Evolutionary conservation across 1,140 invertebrate species (phyloP).

Genomic region (Yoshiicerus persimilis): DNA sequence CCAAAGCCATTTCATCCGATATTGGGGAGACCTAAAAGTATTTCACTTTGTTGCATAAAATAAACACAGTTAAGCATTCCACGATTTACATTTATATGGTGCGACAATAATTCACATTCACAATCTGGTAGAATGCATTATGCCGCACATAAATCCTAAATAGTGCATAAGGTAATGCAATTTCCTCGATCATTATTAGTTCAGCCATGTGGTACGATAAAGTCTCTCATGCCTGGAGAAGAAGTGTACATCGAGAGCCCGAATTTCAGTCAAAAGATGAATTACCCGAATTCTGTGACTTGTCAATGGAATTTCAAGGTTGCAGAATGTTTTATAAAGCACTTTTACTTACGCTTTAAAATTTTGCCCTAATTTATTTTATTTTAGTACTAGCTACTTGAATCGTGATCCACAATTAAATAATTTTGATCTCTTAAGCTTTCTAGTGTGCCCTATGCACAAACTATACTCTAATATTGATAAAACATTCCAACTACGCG

Average conservation of each 20-base stretch:
- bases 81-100: background rate
- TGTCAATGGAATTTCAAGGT: constrained; percentile 44
- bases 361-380: too few relatives aligned
- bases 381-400: too few relatives aligned
- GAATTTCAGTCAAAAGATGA: constrained; percentile 29
- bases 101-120: too few relatives aligned
- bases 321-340: background rate
- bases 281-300: constrained; percentile 11
- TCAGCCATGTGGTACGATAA: constrained; percentile 35
- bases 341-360: too few relatives aligned
- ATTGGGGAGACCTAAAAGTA: background rate
- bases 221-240: background rate
- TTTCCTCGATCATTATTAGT: too few relatives aligned
- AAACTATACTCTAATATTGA: background rate
- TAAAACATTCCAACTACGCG: background rate
- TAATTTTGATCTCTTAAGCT: too few relatives aligned
- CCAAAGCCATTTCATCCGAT: background rate
- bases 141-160: too few relatives aligned
- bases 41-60: background rate
- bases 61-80: background rate
- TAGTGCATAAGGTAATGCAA: background rate
- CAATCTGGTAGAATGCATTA: too few relatives aligned
- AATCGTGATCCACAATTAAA: too few relatives aligned
- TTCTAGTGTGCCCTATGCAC: background rate
- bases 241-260: constrained; percentile 41